phyloP scores from a whole-genome alignment of 2,797 vertebrate genomes.

The Carduelis carduelis region DNA sequence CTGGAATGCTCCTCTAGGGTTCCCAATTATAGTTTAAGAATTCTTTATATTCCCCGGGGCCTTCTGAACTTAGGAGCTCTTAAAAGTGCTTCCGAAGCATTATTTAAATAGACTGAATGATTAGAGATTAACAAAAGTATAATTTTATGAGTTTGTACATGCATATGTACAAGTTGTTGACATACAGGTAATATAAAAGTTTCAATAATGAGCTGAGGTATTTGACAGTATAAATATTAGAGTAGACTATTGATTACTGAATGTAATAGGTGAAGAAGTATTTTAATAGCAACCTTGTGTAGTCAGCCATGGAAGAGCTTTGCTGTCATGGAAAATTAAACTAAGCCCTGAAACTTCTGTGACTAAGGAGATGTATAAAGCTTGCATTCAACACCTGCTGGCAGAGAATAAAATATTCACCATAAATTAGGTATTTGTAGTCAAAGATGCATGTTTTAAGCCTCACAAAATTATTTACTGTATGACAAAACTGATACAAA shows the following conservation, averaged over 20 bases:
- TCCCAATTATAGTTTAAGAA: not conserved
- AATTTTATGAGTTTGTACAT: not conserved
- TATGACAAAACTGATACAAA: not conserved
- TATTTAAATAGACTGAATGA: not conserved
- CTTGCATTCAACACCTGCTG: not conserved
- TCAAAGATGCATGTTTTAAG: not conserved
- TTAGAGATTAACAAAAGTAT: not conserved
- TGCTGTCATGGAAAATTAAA: slow-evolving; percentile 3
- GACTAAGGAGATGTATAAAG: not conserved
- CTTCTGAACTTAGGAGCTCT: not conserved
- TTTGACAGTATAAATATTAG: slow-evolving; percentile 8
- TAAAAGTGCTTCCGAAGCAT: not conserved
- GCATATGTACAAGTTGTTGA: not conserved
- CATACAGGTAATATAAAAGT: not conserved
- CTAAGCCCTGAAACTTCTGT: not conserved
- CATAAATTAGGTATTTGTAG: not conserved
- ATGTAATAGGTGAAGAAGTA: not conserved
- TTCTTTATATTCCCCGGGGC: not conserved
- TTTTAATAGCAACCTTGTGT: not conserved
- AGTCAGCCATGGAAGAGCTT: not conserved
- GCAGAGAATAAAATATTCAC: not conserved
- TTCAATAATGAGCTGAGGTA: not conserved
- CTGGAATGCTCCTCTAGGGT: not conserved
- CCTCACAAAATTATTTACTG: not conserved
- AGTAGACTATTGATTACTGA: slow-evolving; percentile 25